Evolutionary conservation across 2,888 invertebrate species (phyloP).

Genomic region (Callimorpha dominula): DNA sequence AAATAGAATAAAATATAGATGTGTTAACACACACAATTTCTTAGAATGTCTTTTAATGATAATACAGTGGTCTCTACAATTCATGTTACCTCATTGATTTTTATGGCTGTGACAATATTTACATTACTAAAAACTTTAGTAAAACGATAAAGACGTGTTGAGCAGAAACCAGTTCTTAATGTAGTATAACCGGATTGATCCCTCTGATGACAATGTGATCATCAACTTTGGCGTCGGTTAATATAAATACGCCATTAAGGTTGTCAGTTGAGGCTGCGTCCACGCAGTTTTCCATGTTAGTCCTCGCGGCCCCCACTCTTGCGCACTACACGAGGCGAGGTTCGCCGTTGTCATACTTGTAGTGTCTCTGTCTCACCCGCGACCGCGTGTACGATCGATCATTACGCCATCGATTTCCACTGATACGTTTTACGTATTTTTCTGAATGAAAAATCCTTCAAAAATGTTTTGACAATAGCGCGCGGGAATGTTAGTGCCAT

Average conservation of each 20-base stretch:
- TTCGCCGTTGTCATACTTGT: slow-evolving; percentile 61
- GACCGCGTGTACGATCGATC: slow-evolving; percentile 73
- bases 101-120: slow-evolving; percentile 24
- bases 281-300: slow-evolving; percentile 75
- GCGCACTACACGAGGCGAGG: slow-evolving; percentile 60
- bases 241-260: slow-evolving; percentile 34
- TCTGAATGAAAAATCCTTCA: slow-evolving; percentile 81
- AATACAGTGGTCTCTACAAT: neutral
- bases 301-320: slow-evolving; percentile 76
- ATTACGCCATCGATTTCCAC: slow-evolving; percentile 65
- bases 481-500: slow-evolving; percentile 48
- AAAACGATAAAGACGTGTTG: slow-evolving; percentile 30
- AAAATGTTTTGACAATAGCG: slow-evolving; percentile 53
- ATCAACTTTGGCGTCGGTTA: slow-evolving; percentile 35
- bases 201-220: slow-evolving; percentile 34
- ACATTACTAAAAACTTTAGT: slow-evolving; percentile 20
- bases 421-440: slow-evolving; percentile 75
- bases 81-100: slow-evolving; percentile 16
- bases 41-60: neutral
- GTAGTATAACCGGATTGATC: slow-evolving; percentile 44
- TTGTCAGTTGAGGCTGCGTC: slow-evolving; percentile 61
- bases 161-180: slow-evolving; percentile 38
- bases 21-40: too few species aligned
- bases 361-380: slow-evolving; percentile 71
- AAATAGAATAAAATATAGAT: too few species aligned